phyloP scores from a whole-genome alignment of 2,888 invertebrate species.

The Meiosimyza platycephala region DNA sequence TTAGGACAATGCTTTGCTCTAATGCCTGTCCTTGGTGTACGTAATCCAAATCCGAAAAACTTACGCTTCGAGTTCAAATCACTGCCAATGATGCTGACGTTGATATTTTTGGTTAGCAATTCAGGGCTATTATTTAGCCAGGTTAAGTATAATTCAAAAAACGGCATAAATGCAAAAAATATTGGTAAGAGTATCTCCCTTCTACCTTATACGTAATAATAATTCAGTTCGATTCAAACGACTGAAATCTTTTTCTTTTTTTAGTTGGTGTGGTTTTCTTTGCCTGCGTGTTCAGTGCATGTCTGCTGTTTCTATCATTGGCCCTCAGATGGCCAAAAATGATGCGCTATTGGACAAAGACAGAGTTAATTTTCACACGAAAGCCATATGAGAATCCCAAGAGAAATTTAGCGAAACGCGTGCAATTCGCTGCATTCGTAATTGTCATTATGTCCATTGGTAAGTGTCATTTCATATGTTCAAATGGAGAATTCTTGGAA shows the following conservation, averaged over 20 bases:
- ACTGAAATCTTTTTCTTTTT: not conserved
- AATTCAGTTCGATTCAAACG: not conserved
- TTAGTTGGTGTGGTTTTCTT: constrained; percentile 62
- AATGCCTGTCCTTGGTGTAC: constrained; percentile 69
- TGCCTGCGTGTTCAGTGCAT: constrained; percentile 53
- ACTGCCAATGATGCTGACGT: constrained; percentile 49
- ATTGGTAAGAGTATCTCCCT: constrained; percentile 51
- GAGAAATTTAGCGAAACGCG: constrained; percentile 50
- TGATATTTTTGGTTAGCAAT: constrained; percentile 50
- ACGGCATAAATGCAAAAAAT: constrained; percentile 63
- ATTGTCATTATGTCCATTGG: constrained; percentile 55
- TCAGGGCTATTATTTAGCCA: constrained; percentile 47
- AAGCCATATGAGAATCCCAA: constrained; percentile 57
- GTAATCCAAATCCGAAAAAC: constrained; percentile 60
- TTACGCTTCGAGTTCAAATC: constrained; percentile 57
- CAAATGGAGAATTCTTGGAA: not conserved
- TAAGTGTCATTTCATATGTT: constrained; percentile 38
- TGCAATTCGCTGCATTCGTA: constrained; percentile 53
- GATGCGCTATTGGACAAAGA: constrained; percentile 59
- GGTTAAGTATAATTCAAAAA: constrained; percentile 48
- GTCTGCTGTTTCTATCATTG: constrained; percentile 57
- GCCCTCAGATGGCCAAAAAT: constrained; percentile 61
- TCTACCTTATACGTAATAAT: not conserved
- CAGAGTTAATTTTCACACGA: constrained; percentile 58
- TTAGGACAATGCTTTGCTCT: constrained; percentile 70